Conservation (phyloP, 2,113 vertebrate species). For the Prochilodus magdalenae region DNA sequence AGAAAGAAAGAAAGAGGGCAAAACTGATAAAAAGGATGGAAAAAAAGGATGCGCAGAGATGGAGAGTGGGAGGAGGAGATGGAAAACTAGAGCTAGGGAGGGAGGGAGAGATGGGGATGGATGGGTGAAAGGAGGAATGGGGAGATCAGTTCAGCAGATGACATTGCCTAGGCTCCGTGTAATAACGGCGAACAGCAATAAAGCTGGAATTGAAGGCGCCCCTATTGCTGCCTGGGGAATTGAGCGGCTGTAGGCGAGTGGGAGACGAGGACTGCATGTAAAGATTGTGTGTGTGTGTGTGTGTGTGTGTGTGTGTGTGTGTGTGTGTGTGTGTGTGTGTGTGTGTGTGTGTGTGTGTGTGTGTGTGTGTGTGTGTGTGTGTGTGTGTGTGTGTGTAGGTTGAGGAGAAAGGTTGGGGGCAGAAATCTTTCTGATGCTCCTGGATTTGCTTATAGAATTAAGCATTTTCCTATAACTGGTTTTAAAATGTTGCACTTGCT, state of each 20-base stretch:
- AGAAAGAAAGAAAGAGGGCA: not conserved
- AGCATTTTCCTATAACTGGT: slow-evolving; percentile 18
- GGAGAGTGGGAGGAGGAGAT: not conserved
- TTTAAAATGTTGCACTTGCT: not conserved
- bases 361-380: slow-evolving; percentile 31
- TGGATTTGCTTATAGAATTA: slow-evolving; percentile 32
- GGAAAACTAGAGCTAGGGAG: not conserved
- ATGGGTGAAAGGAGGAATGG: slow-evolving; percentile 5
- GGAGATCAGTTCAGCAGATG: slow-evolving; percentile 53
- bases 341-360: slow-evolving; percentile 30
- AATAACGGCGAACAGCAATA: slow-evolving; percentile 73
- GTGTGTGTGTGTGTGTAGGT: slow-evolving; percentile 16
- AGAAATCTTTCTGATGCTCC: slow-evolving; percentile 19
- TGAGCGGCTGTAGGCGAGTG: slow-evolving; percentile 38
- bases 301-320: slow-evolving; percentile 25
- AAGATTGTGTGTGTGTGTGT: slow-evolving; percentile 32
- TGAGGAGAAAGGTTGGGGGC: not conserved
- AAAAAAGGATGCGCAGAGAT: not conserved
- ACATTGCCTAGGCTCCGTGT: slow-evolving; percentile 53
- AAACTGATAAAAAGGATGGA: slow-evolving; percentile 10
- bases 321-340: slow-evolving; percentile 30
- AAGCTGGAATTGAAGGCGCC: slow-evolving; percentile 68
- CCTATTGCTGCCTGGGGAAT: slow-evolving; percentile 67
- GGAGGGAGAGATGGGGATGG: not conserved
- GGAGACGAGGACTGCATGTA: slow-evolving; percentile 54